Base-by-base conservation (phyloP, 2,888 invertebrate genomes). In the Alloscopus bannaensis region DNA sequence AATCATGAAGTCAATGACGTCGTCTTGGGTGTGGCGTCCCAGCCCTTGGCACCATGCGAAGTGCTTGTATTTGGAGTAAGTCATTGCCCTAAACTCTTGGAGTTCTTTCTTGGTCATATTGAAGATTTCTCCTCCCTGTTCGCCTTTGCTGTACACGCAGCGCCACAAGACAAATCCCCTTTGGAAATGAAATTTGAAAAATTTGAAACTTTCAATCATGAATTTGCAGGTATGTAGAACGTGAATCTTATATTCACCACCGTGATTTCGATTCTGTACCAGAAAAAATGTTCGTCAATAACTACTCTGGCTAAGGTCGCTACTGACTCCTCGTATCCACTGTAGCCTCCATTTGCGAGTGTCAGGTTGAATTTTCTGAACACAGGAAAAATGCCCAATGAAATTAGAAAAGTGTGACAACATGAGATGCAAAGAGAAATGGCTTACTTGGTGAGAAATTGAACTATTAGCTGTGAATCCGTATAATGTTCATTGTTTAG, bases 221-320 rank as follows among this genome's bases (percentile, higher is more conserved):
- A n/a, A n/a, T n/a, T n/a, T n/a, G n/a, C n/a, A n/a, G n/a, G n/a
- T n/a, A n/a, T n/a, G n/a, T n/a, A n/a, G n/a, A n/a, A n/a, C n/a
- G n/a, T 18, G 13, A n/a, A n/a, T n/a, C n/a, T n/a, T n/a, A n/a
- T n/a, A n/a, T n/a, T n/a, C n/a, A n/a, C n/a, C n/a, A n/a, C n/a
- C n/a, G n/a, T n/a, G n/a, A 26, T 3, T 2, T 13, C 75, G n/a
- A n/a, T n/a, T n/a, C n/a, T n/a, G n/a, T 84, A 89, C 89, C 88
- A 89, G 70, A 87, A 88, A 16, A 88, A 85, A 81, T 88, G 88
- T 82, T 89, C 89, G 60, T 89, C 89, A 3, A 87, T 24, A 57
- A 75, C 52, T 18, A 82, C 31, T 22, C 80, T 22, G 24, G 65
- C 70, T 29, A 69, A 42, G 24, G 72, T 57, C 3, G 65, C 77